Conservation (phyloP, 2,113 vertebrate species). For the Galbula dea region DNA sequence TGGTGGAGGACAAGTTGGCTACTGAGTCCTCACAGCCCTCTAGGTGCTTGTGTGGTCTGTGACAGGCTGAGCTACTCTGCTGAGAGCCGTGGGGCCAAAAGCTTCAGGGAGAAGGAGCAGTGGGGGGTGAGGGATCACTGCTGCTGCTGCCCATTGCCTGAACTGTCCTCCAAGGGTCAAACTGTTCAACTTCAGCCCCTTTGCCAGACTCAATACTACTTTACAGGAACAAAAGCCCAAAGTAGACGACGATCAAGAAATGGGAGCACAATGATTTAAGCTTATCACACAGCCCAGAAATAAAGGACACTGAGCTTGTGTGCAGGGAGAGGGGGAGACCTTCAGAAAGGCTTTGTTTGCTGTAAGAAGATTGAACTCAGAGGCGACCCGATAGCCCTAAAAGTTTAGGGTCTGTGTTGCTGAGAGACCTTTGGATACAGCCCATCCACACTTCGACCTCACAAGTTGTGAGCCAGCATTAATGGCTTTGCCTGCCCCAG, state of each 20-base stretch:
- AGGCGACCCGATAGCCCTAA: constrained; percentile 67
- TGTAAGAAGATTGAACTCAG: constrained; percentile 73
- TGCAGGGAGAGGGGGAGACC: constrained; percentile 29
- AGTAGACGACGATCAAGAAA: constrained; percentile 70
- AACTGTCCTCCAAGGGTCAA: constrained; percentile 77
- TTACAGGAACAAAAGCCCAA: constrained; percentile 73
- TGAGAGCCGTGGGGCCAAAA: not conserved
- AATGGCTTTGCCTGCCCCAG: not conserved
- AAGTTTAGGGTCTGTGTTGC: constrained; percentile 73
- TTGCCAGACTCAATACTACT: constrained; percentile 67
- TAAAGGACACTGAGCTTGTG: constrained; percentile 44
- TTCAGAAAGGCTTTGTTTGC: constrained; percentile 74
- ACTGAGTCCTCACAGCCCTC: not conserved
- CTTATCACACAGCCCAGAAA: constrained; percentile 66
- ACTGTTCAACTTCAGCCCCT: constrained; percentile 78
- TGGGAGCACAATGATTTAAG: constrained; percentile 71
- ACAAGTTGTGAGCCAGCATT: constrained; percentile 49
- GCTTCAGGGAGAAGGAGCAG: not conserved
- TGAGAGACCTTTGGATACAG: constrained; percentile 51
- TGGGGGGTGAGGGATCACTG: not conserved
- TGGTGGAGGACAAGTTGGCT: fast-evolving
- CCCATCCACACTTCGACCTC: constrained; percentile 64
- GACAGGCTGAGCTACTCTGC: not conserved
- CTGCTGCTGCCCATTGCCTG: constrained; percentile 37
- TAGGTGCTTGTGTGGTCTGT: constrained; percentile 61